Evolutionary conservation across 2,888 invertebrate species (phyloP).

Genomic region (Eilema sororculum): DNA sequence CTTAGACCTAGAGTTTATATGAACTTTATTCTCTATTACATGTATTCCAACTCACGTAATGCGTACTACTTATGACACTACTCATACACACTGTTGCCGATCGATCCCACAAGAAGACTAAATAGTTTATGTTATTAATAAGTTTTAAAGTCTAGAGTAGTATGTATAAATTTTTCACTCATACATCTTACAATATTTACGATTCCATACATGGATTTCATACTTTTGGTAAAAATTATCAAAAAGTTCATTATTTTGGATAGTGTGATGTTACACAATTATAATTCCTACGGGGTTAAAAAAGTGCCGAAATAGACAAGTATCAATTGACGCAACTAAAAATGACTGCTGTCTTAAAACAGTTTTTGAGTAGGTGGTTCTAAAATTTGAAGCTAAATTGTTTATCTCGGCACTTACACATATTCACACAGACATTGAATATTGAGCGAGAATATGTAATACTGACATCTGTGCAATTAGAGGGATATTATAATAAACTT

Average conservation of each 20-base stretch:
- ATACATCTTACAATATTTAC: slow-evolving; percentile 44
- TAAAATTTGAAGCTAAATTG: slow-evolving; percentile 22
- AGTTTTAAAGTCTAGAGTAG: slow-evolving; percentile 28
- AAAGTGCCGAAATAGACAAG: slow-evolving; percentile 37
- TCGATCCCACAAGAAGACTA: slow-evolving; percentile 30
- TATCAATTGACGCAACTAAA: slow-evolving; percentile 10
- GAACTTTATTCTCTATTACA: slow-evolving; percentile 57
- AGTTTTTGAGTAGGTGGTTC: slow-evolving; percentile 15
- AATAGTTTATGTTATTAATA: slow-evolving; percentile 31
- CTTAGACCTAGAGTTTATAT: slow-evolving; percentile 41
- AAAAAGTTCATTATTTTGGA: slow-evolving; percentile 58
- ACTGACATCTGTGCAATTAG: slow-evolving; percentile 35
- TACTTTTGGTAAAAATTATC: slow-evolving; percentile 66
- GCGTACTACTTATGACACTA: slow-evolving; percentile 38
- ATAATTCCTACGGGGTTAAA: slow-evolving; percentile 26
- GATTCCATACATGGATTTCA: slow-evolving; percentile 55
- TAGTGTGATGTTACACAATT: slow-evolving; percentile 45
- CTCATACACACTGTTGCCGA: slow-evolving; percentile 36
- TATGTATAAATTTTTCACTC: slow-evolving; percentile 31
- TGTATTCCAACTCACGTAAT: slow-evolving; percentile 49
- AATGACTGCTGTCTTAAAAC: slow-evolving; percentile 22
- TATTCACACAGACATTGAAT: slow-evolving; percentile 31
- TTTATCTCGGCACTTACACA: slow-evolving; percentile 27
- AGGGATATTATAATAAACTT: slow-evolving; percentile 28
- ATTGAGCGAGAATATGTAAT: slow-evolving; percentile 38